Base-by-base conservation (phyloP, 1,140 invertebrate species). In the Dysdera silvatica region DNA sequence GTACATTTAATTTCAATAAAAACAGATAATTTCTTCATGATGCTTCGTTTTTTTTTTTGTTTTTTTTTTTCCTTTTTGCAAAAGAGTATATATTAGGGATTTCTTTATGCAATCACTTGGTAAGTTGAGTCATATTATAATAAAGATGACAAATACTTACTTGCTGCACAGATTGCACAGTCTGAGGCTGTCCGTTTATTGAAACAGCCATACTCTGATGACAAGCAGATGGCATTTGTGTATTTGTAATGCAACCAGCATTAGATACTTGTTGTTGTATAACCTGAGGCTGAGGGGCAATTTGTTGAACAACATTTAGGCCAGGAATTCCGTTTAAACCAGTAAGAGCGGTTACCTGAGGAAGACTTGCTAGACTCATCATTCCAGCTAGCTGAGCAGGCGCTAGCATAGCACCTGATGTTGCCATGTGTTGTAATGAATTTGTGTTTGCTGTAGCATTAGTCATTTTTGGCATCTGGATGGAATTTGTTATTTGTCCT, bases 381-480 rank as follows among this genome's bases (percentile, higher is more conserved):
- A 65, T 65, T 3, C 55, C 55, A 32, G 62, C 54, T 5, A 65
- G 29, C 23, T 57, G 62, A 14, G 48, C 35, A 16, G 62, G 45
- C 14, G 55, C 45, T 12, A 58, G 18, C 35, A 58, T 51, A 26
- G 52, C 52, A 3, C 54, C 62, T 23, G 28, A 20, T 48, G 26
- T 63, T 10, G 59, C 28, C 26, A 63, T 63, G n/a, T 63, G 61
- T 16, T 43, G 61, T 7, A 63, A 33, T 45, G 49, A 37, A 32
- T 37, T 49, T 7, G 49, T 37, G 54, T 54, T 54, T 20, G 41
- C n/a, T 14, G 26, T 14, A 10, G 37, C 24, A 26, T 63, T 63
- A 33, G 23, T 49, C 14, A 63, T 49, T n/a, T 63, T 63, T n/a
- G 61, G 40, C 61, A 63, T 63, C 24, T 61, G 60, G 6, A 63